Conservation (phyloP, 1,140 invertebrate genomes). For the Papilio polytes region DNA sequence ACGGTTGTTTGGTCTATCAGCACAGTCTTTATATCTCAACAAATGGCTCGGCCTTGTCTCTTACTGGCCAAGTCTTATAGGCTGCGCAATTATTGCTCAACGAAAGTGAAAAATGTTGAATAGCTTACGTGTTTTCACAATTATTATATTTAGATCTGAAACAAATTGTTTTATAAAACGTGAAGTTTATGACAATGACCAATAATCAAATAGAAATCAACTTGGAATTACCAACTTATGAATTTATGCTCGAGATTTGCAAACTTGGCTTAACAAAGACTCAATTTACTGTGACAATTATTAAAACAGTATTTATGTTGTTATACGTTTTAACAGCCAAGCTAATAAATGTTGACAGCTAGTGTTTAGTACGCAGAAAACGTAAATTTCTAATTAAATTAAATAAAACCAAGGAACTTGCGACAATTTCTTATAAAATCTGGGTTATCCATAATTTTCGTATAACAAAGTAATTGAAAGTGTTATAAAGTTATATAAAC, state of each 20-base stretch:
- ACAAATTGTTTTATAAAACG: neutral
- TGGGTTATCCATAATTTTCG: slow-evolving; percentile 1
- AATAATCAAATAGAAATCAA: neutral
- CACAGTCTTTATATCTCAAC: slow-evolving; percentile 23
- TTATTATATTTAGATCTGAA: slow-evolving; percentile 12
- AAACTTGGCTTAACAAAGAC: neutral
- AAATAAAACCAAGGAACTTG: neutral
- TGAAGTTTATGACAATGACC: neutral
- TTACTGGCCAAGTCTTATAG: slow-evolving; percentile 24
- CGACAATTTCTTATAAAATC: slow-evolving; percentile 17
- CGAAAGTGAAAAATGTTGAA: slow-evolving; percentile 34
- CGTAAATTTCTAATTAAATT: neutral
- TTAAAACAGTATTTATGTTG: neutral
- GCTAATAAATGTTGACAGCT: neutral
- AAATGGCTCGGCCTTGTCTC: slow-evolving; percentile 18
- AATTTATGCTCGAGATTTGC: neutral
- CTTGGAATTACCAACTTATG: neutral
- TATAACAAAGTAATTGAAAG: neutral
- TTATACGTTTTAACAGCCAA: too few relatives aligned
- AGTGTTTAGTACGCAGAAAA: neutral
- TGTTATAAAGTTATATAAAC: neutral
- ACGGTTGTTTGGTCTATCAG: slow-evolving; percentile 1
- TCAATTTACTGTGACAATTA: neutral
- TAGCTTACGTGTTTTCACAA: slow-evolving; percentile 34
- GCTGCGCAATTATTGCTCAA: slow-evolving; percentile 31